phyloP scores from a whole-genome alignment of 1,140 invertebrate species.

The Drosophila hydei region DNA sequence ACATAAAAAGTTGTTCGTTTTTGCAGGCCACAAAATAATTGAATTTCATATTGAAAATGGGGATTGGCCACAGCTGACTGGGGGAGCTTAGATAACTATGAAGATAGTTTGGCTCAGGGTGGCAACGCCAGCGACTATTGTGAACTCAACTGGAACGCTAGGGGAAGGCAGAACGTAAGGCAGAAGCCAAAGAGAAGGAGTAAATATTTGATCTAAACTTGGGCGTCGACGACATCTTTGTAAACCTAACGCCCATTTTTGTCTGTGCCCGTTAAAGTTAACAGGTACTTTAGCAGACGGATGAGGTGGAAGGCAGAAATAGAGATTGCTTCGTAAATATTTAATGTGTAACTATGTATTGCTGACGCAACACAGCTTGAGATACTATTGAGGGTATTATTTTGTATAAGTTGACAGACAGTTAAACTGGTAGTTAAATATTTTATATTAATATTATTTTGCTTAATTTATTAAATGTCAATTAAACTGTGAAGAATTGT shows the following conservation, averaged over 20 bases:
- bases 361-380: too few relatives aligned
- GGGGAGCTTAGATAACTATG: slow-evolving; percentile 31
- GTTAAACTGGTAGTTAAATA: neutral
- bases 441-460: too few relatives aligned
- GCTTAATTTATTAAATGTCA: neutral
- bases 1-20: slow-evolving; percentile 34
- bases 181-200: neutral
- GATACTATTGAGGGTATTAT: too few relatives aligned
- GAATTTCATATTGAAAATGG: slow-evolving; percentile 58
- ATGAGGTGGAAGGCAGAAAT: neutral
- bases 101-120: slow-evolving; percentile 19
- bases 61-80: slow-evolving; percentile 4
- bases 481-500: too few relatives aligned
- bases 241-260: neutral
- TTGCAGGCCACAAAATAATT: slow-evolving; percentile 59
- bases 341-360: neutral
- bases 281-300: neutral
- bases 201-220: slow-evolving; percentile 43
- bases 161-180: neutral
- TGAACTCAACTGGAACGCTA: slow-evolving; percentile 37
- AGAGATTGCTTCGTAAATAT: neutral
- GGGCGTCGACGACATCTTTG: neutral
- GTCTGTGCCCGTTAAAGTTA: neutral
- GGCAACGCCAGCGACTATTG: slow-evolving; percentile 1
- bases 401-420: neutral